Evolutionary conservation across 2,113 vertebrate species (phyloP).

Genomic region (Pagrus major): DNA sequence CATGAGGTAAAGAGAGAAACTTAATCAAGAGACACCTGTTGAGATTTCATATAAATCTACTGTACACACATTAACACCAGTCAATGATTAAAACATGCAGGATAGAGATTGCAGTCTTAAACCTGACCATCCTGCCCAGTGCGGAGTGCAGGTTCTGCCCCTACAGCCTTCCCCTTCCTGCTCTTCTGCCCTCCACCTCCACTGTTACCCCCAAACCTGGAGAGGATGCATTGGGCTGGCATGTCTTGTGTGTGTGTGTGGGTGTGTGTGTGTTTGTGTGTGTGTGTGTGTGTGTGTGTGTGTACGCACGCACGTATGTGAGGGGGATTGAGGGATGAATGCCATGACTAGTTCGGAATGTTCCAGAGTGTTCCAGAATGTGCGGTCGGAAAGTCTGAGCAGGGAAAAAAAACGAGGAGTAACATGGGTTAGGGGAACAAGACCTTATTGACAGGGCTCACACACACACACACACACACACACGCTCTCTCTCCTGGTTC

Average conservation of each 20-base stretch:
- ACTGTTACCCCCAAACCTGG: conserved; percentile 82
- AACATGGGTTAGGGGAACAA: conserved; percentile 89
- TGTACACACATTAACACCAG: not conserved
- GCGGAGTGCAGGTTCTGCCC: conserved; percentile 8
- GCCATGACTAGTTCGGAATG: conserved; percentile 89
- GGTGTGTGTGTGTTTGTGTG: conserved; percentile 14
- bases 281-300: conserved; percentile 23
- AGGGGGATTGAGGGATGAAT: conserved; percentile 84
- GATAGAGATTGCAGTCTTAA: not conserved
- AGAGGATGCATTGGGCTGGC: conserved; percentile 80
- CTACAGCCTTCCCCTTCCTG: not conserved
- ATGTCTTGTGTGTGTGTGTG: conserved; percentile 10
- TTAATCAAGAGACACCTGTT: not conserved
- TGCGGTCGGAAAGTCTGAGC: conserved; percentile 91
- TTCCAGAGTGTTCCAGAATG: conserved; percentile 85
- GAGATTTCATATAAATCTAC: not conserved
- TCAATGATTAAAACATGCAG: not conserved
- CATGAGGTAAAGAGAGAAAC: not conserved
- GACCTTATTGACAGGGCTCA: conserved; percentile 87
- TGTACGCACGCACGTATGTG: conserved; percentile 17
- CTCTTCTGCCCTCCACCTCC: conserved; percentile 78
- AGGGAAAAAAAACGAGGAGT: conserved; percentile 71
- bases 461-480: conserved; percentile 20
- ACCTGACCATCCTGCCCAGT: not conserved
- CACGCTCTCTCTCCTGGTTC: conserved; percentile 17